Conservation (phyloP, 2,113 vertebrate species). For the Oceanodroma tethys region DNA sequence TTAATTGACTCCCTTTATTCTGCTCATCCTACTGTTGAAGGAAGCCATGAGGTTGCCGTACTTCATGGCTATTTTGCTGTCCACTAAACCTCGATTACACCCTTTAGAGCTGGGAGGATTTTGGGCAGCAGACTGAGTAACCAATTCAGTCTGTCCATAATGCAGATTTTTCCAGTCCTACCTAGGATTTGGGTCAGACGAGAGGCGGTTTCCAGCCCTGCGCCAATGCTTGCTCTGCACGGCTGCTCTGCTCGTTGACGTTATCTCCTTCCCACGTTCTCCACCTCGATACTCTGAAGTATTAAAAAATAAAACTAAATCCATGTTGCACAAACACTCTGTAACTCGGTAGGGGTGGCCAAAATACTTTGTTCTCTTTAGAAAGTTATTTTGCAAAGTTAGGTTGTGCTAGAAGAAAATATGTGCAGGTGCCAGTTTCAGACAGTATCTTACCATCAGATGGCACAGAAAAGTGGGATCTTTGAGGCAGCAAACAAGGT, state of each 20-base stretch:
- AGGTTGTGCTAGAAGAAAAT: not conserved
- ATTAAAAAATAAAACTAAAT: not conserved
- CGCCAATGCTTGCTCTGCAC: not conserved
- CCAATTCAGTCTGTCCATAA: not conserved
- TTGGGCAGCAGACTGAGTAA: not conserved
- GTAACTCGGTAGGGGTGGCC: not conserved
- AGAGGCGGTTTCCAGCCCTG: not conserved
- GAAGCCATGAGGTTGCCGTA: not conserved
- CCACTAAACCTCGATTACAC: rapidly evolving
- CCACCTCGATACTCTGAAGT: not conserved
- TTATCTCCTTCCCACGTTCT: not conserved
- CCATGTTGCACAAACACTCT: not conserved
- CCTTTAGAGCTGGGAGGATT: not conserved
- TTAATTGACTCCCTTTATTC: not conserved
- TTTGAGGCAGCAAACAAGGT: not conserved
- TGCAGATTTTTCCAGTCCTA: not conserved
- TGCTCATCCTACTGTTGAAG: not conserved
- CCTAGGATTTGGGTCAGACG: not conserved
- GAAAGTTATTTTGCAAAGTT: not conserved
- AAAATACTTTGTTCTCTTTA: not conserved
- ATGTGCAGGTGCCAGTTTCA: not conserved
- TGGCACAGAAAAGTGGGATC: not conserved
- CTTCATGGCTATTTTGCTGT: not conserved
- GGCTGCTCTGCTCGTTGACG: not conserved
- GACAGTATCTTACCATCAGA: not conserved